Percentiles rank a stretch among this genome's conserved stretches.
Conservation (phyloP, 2,888 invertebrate species). For the Boloria euphrosyne region DNA sequence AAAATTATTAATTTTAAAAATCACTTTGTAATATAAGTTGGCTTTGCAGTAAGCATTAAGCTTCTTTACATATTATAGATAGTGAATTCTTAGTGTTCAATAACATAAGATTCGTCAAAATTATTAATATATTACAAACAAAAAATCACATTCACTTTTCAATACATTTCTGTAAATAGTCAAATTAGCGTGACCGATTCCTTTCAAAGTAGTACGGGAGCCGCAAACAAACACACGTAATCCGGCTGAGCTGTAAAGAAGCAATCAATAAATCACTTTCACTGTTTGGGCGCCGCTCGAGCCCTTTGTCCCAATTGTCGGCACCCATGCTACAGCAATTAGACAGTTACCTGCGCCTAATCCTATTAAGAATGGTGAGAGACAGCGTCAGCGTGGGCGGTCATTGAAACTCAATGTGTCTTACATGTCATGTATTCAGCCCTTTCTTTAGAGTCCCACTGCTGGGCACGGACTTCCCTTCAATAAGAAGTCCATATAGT, state of each 20-base stretch:
- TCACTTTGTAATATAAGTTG: too few relatives aligned
- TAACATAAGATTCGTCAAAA: background rate
- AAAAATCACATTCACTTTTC: conserved; percentile 37
- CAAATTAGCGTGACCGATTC: conserved; percentile 37
- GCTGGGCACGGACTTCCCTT: too few relatives aligned
- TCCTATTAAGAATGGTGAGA: conserved; percentile 63
- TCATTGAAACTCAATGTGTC: conserved; percentile 36
- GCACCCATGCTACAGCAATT: conserved; percentile 80
- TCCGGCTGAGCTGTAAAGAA: conserved; percentile 66
- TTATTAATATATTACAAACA: background rate
- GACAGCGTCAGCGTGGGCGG: conserved; percentile 45
- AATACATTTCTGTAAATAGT: conserved; percentile 30
- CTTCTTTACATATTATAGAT: too few relatives aligned
- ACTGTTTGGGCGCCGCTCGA: conserved; percentile 63
- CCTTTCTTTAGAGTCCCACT: too few relatives aligned
- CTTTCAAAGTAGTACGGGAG: conserved; percentile 50
- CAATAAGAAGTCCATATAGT: too few relatives aligned
- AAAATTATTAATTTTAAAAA: too few relatives aligned
- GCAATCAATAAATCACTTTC: conserved; percentile 80
- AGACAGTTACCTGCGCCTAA: conserved; percentile 80
- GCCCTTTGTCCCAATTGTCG: conserved; percentile 69
- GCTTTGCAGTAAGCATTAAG: too few relatives aligned
- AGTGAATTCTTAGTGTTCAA: background rate
- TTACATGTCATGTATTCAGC: background rate
- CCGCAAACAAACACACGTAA: conserved; percentile 73